Base-by-base conservation (phyloP, 2,888 invertebrate species). In the Labia minor region DNA sequence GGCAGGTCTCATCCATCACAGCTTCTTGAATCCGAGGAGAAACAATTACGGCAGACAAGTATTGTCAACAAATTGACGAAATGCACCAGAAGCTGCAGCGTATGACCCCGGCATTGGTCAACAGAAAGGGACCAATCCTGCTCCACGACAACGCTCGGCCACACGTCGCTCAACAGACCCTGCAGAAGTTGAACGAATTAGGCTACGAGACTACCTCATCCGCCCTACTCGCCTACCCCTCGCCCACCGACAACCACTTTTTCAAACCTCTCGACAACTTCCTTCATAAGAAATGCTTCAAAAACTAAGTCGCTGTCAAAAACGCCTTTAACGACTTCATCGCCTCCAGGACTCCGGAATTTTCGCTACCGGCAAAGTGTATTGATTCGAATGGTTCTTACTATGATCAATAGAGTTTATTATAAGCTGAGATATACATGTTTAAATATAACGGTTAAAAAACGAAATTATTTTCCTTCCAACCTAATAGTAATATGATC, bases 41-140 rank as follows among this genome's bases (percentile, higher is more conserved):
- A 63, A 68, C 70, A 21, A 70, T 71, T 65, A 71, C 67, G 49
- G 67, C 64, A 26, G 66, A 68, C 19, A 70, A 68, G 63, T 71
- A 71, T 65, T 71, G 68, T 61, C 49, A 68, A 18, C 62, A 71
- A 65, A 69, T 71, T 61, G 70, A 70, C 65, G 67, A 70, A 67
- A 71, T 71, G 70, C 68, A 71, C 64, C 18, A 63, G 20, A 69
- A 70, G 66, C 65, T 68, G 61, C 61, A 61, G 65, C 63, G 61
- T 61, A 33, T 67, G 37, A 20, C 21, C 11, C 68, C 68, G 49
- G 62, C 64, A 64, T 66, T 70, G 67, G 66, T 70, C 66, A 71
- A 69, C 67, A 68, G 68, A 65, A 68, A 67, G 33, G 69, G 65
- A 8, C 65, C 68, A 14, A 18, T 68, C 37, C 37, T 69, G 8